Evolutionary conservation across 2,888 invertebrate genomes (phyloP).

Genomic region (Campoplex nolae): DNA sequence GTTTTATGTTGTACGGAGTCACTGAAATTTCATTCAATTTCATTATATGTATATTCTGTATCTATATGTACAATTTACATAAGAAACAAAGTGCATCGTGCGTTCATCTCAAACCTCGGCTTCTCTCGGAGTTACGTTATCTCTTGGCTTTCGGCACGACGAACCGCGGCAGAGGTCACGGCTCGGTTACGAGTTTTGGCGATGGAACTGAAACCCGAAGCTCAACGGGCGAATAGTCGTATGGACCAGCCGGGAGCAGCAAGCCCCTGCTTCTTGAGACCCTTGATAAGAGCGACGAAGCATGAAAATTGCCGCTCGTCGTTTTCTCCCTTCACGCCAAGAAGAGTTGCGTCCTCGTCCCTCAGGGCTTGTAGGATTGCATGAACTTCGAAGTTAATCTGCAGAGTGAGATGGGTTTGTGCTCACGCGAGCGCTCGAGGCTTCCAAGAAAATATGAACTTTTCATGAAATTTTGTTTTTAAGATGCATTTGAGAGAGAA

Average conservation of each 20-base stretch:
- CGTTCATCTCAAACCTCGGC: slow-evolving; percentile 43
- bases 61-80: slow-evolving; percentile 10
- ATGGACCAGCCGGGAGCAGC: slow-evolving; percentile 21
- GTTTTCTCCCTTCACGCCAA: slow-evolving; percentile 32
- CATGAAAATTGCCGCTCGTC: slow-evolving; percentile 53
- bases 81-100: slow-evolving; percentile 32
- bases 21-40: slow-evolving; percentile 26
- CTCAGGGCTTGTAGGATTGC: slow-evolving; percentile 29
- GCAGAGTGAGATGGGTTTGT: slow-evolving; percentile 21
- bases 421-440: not conserved
- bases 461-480: slow-evolving; percentile 18
- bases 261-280: slow-evolving; percentile 6
- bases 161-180: slow-evolving; percentile 35
- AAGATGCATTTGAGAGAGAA: not conserved
- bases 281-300: slow-evolving; percentile 53
- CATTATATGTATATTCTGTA: slow-evolving; percentile 4
- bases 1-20: not conserved
- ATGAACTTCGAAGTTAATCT: slow-evolving; percentile 27
- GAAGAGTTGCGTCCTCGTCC: slow-evolving; percentile 30
- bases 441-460: not conserved
- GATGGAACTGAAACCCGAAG: slow-evolving; percentile 38
- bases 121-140: slow-evolving; percentile 55
- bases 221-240: slow-evolving; percentile 39
- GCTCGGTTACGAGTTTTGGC: slow-evolving; percentile 54
- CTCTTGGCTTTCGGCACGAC: slow-evolving; percentile 49